Percentiles rank a stretch among this genome's conserved stretches.
Conservation (phyloP, 2,113 vertebrate species). For the Bufo bufo region DNA sequence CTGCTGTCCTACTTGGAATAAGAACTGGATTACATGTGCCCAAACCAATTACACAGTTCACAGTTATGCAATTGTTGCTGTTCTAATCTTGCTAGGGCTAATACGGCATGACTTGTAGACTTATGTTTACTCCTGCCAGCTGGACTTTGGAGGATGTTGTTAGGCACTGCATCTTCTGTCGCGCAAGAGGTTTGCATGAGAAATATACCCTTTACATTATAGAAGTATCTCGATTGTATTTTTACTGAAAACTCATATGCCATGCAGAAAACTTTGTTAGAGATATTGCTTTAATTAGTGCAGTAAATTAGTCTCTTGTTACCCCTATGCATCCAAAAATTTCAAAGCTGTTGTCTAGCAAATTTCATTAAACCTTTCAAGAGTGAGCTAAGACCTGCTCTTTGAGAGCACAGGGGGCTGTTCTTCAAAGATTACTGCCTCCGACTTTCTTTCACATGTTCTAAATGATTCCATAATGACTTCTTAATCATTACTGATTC, state of each 20-base stretch:
- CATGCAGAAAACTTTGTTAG: not conserved
- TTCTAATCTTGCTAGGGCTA: not conserved
- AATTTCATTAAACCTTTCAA: constrained; percentile 47
- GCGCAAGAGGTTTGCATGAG: not conserved
- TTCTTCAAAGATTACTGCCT: constrained; percentile 51
- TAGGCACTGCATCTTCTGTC: not conserved
- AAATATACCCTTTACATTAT: too few species aligned
- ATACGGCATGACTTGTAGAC: not conserved
- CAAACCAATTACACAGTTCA: not conserved
- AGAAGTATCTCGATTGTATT: not conserved
- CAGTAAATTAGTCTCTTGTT: constrained; percentile 43
- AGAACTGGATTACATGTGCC: not conserved
- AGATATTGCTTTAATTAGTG: constrained; percentile 33
- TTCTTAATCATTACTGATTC: constrained; percentile 45
- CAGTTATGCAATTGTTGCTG: not conserved
- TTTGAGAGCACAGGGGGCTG: constrained; percentile 8
- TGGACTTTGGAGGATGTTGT: not conserved
- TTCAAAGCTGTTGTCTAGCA: constrained; percentile 32
- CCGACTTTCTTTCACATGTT: constrained; percentile 30
- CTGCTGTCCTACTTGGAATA: not conserved
- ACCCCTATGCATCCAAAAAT: constrained; percentile 15
- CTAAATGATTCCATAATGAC: constrained; percentile 54
- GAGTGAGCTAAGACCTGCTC: constrained; percentile 26
- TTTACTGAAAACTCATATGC: not conserved
- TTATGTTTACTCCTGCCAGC: not conserved